Evolutionary conservation across 2,888 invertebrate species (phyloP), one percentile per base, ranked within the genome.

Genomic region (Nymphalis c-album): DNA sequence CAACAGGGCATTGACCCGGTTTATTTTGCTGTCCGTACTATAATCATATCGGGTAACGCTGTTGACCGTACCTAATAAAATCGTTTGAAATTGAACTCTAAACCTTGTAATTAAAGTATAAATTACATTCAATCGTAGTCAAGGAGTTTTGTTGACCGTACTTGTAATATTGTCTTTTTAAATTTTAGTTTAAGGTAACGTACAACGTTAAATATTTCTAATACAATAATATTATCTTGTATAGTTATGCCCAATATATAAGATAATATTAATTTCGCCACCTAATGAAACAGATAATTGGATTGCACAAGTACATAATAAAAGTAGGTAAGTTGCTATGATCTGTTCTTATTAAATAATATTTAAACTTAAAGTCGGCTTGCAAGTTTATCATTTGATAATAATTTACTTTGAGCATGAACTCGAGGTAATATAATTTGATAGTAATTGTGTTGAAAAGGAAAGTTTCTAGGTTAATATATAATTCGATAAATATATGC

Each of bases 1-100:
- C 69, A 65, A 63, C 63, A 63, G 74, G 74, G 47, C 69, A 58
- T 64, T 70, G 74, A 73, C 73, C 73, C 60, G 64, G 60, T 53
- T 57, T 46, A 63, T 60, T 69, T 51, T 58, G 66, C 48, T 31
- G 57, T 35, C 57, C 60, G 40, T 35, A n/a, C 31, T 46, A 26
- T 18, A 20, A 47, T 45, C 46, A 60, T 63, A 59, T 53, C 60
- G 50, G 59, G 16, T 63, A 48, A 58, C 50, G 48, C 17, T 61
- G 63, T 47, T 57, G 61, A 64, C 48, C 61, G 26, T 64, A 50
- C 57, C 46, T 20, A 13, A 22, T 18, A 16, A 13, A 31, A 55
- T 22, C 20, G 46, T 57, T 16, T 48, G 31, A 46, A 40, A 50
- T 58, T 58, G 31, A 57, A 46, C 46, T 51, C 7, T 64, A 61